Base-by-base conservation (phyloP, 2,888 invertebrate genomes). In the Pollenia griseotomentosa region DNA sequence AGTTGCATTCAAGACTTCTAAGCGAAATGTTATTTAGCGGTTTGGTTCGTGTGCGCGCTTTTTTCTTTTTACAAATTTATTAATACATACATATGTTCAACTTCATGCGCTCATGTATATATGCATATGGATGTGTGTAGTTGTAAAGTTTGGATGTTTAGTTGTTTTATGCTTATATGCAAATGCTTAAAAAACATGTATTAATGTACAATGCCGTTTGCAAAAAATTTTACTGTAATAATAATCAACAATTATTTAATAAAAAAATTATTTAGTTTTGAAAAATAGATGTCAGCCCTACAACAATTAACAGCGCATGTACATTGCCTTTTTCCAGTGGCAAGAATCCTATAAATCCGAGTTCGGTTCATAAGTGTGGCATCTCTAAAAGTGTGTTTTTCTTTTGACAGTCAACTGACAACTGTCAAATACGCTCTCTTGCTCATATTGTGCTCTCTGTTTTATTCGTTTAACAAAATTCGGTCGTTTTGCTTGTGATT, bases 401-500 rank as follows among this genome's bases (percentile, higher is more conserved):
- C 14, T 4, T 53, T 70, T 77, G 75, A 77, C 75, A 55, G 9
- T 48, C 23, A 40, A 66, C 16, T 63, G 71, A 46, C 46, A 74
- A 53, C 9, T 70, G 55, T 68, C 61, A 74, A 61, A 42, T 68
- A 42, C 53, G 70, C 77, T 84, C 68, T 77, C 61, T 46, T 33
- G 51, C 78, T 59, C 71, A 57, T 68, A 19, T 65, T 75, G 11
- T 44, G 23, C 78, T 79, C 79, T 83, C 74, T 83, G 74, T 86
- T 79, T 68, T 71, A 83, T 79, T 86, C 83, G 86, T 80, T 86
- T 79, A 48, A 44, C 65, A 65, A 74, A 75, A 74, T 66, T 77
- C 80, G 83, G 86, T 86, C 77, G 77, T 77, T 68, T 83, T 80
- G 53, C 74, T 74, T 80, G 74, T 71, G 77, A 65, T 51, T 80